phyloP scores from a whole-genome alignment of 2,888 invertebrate genomes.

The Orthosia incerta region DNA sequence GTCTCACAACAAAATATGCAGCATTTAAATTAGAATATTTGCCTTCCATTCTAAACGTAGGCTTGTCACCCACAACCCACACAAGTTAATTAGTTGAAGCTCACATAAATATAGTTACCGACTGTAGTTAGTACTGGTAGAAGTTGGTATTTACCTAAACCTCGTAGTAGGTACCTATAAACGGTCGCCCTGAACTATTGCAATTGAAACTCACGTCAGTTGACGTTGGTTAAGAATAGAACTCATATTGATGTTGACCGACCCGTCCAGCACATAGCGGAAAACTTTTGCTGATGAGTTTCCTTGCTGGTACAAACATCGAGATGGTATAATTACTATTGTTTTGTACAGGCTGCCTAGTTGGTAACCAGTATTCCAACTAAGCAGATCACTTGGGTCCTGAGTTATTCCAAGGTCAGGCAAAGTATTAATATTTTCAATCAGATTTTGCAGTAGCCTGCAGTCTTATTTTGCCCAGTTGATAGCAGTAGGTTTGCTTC shows the following conservation, averaged over 20 bases:
- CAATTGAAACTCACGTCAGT: conserved; percentile 27
- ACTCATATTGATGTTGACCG: conserved; percentile 31
- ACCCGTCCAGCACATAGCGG: conserved; percentile 11
- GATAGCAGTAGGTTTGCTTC: no score
- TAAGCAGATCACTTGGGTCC: no score
- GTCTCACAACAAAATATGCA: background rate
- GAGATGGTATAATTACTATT: no score
- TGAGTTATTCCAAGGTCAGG: no score
- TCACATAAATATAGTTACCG: background rate
- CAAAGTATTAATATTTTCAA: no score
- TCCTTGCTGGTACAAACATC: background rate
- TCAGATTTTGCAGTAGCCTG: no score
- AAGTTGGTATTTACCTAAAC: conserved; percentile 30
- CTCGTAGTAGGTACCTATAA: conserved; percentile 13
- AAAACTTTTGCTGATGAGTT: conserved; percentile 32
- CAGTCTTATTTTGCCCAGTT: no score
- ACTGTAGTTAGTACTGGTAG: background rate
- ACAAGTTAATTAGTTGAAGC: background rate
- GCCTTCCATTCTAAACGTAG: background rate
- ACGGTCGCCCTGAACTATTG: conserved; percentile 43
- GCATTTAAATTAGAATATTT: background rate
- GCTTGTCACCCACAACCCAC: background rate
- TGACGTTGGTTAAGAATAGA: conserved; percentile 3
- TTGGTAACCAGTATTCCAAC: no score
- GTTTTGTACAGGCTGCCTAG: no score